Evolutionary conservation across 2,113 vertebrate species (phyloP).

Genomic region (Pluvianellus socialis): DNA sequence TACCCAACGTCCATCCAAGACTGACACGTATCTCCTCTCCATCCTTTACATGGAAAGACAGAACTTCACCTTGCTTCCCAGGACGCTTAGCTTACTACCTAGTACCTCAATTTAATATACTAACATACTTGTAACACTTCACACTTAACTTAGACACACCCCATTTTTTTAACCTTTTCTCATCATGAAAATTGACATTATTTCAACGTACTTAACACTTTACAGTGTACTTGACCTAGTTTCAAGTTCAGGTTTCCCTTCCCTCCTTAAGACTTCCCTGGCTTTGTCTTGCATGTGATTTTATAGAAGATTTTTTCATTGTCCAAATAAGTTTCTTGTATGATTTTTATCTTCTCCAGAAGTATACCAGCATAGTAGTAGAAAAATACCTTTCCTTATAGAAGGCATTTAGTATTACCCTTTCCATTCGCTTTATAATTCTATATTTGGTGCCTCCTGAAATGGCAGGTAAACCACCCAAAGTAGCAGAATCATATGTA

Average conservation of each 20-base stretch:
- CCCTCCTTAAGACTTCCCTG: background rate
- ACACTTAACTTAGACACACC: background rate
- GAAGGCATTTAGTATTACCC: background rate
- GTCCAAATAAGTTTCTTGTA: background rate
- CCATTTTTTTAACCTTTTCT: background rate
- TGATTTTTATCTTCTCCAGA: background rate
- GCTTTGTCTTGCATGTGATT: background rate
- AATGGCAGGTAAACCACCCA: background rate
- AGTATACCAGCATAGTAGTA: background rate
- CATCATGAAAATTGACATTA: background rate
- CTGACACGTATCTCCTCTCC: background rate
- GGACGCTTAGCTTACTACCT: background rate
- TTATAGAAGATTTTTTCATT: background rate
- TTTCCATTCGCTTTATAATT: background rate
- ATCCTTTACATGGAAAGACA: background rate
- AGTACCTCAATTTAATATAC: background rate
- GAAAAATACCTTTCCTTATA: background rate
- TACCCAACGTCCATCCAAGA: background rate
- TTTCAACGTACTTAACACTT: background rate
- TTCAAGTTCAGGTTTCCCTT: background rate
- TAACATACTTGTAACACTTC: background rate
- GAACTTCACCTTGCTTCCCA: background rate
- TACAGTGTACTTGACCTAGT: background rate
- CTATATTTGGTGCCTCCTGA: background rate
- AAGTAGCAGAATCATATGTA: background rate